Base-by-base conservation (phyloP, 1,140 invertebrate genomes). In the Drosophila sulfurigaster region DNA sequence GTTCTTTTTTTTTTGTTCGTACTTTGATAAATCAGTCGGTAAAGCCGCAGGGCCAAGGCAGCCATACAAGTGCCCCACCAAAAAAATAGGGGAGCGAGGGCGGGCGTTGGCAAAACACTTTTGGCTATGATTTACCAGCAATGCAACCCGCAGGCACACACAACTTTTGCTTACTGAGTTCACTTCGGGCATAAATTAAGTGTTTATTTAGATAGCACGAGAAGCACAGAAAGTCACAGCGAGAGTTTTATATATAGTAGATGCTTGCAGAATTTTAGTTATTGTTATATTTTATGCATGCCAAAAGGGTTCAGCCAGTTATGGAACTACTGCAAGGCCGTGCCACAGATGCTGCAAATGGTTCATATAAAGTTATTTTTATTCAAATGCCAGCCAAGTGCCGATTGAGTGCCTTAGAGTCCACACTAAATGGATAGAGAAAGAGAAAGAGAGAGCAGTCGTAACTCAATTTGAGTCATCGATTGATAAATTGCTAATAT, bases 71-170 rank as follows among this genome's bases (percentile, higher is more conserved):
- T 75, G 72, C 49, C 10, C 30, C 20, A 25, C 20, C 3, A 25
- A 25, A 25, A 25, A 28, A 73, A 43, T 67, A 46, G 28, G 32
- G 54, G 35, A 8, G 46, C 46, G 62, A 57, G 28, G 45, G 46
- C 35, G 62, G 64, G 38, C 52, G 48, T 28, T 54, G 43, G 41
- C 54, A 43, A 32, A 75, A 63, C 65, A 69, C 72, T 69, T 69
- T 69, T 43, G 66, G 57, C 51, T 69, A 75, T 75, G 72, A 75
- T 75, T 75, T 75, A 75, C 70, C 72, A 69, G 72, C 64, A 68
- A 68, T 75, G 72, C 72, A 69, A 38, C 51, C 41, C 66, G 41
- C n/a, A 69, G 72, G 65, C 66, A 28, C 48, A 54, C 57, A 63
- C 63, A 72, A 66, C n/a, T 56, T 5, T 66, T 49, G 54, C 54